phyloP scores from a whole-genome alignment of 1,140 invertebrate species.

The Ceratina australensis region DNA sequence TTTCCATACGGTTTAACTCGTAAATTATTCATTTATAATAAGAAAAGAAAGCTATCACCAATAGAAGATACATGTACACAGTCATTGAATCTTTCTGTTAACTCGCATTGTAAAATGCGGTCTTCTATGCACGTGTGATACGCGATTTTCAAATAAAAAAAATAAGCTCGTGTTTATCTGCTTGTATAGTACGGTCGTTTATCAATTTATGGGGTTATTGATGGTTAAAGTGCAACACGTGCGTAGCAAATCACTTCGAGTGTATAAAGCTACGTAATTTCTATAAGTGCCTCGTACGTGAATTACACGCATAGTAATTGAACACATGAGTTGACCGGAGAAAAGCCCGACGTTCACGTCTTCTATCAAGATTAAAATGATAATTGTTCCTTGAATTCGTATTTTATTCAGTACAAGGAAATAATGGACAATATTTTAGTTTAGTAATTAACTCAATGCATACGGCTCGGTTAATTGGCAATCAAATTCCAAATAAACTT shows the following conservation, averaged over 20 bases:
- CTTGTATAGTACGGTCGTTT: conserved; percentile 8
- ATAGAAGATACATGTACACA: no score
- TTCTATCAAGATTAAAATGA: background rate
- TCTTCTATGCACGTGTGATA: background rate
- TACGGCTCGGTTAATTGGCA: background rate
- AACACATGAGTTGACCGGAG: background rate
- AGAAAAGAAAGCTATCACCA: background rate
- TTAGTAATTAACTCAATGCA: background rate
- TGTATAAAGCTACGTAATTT: conserved; percentile 11
- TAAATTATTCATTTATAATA: conserved; percentile 36
- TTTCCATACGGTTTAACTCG: conserved; percentile 32
- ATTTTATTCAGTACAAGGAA: background rate
- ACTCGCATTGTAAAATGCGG: no score
- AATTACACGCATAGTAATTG: conserved; percentile 13
- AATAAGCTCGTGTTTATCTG: background rate
- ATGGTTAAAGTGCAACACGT: conserved; percentile 37
- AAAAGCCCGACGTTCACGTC: background rate
- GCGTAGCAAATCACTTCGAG: conserved; percentile 23
- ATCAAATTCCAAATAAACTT: conserved; percentile 1
- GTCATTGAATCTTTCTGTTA: no score
- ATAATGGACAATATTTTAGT: no score
- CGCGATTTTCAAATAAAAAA: conserved; percentile 11
- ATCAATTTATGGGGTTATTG: conserved; percentile 40
- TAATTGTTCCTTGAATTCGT: no score
- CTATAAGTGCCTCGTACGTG: background rate